phyloP scores from a whole-genome alignment of 2,113 vertebrate genomes.

The Pyxicephalus adspersus region DNA sequence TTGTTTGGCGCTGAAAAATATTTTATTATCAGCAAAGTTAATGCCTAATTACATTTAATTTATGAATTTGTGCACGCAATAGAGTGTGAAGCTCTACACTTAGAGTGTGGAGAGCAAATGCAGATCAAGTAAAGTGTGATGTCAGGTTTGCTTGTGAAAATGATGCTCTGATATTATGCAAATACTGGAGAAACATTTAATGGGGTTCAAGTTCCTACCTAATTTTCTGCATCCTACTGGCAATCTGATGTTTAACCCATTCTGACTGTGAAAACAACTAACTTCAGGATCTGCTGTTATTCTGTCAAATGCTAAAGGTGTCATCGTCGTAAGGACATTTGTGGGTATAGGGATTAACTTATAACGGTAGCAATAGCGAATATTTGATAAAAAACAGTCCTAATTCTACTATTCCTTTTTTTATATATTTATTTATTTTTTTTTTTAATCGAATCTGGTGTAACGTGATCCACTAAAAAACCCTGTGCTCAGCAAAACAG shows the following conservation, averaged over 20 bases:
- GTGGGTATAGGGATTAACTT: too few species aligned
- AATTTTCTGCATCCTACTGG: neutral
- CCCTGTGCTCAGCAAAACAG: too few species aligned
- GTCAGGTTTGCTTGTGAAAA: slow-evolving; percentile 49
- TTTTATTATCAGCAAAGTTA: slow-evolving; percentile 10
- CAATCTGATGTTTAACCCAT: slow-evolving; percentile 21
- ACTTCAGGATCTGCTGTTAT: too few species aligned
- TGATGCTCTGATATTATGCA: slow-evolving; percentile 50
- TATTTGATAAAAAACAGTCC: too few species aligned
- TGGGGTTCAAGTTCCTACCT: slow-evolving; percentile 15
- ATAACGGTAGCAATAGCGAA: too few species aligned
- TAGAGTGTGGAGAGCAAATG: slow-evolving; percentile 51
- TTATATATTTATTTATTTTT: too few species aligned
- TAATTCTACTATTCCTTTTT: too few species aligned
- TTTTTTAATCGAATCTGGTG: too few species aligned
- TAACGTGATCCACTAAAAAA: too few species aligned
- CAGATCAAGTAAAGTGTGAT: slow-evolving; percentile 52
- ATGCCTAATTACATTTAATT: slow-evolving; percentile 43
- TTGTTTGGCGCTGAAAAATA: slow-evolving; percentile 11
- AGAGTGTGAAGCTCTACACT: slow-evolving; percentile 43
- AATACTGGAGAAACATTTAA: slow-evolving; percentile 29
- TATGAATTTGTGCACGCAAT: slow-evolving; percentile 50
- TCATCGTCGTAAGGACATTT: too few species aligned
- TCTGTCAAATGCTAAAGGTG: too few species aligned
- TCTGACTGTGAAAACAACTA: neutral